Evolutionary conservation across 2,888 invertebrate genomes (phyloP), one percentile per base, ranked within the genome.

Genomic region (Dicranocentrus wangi): DNA sequence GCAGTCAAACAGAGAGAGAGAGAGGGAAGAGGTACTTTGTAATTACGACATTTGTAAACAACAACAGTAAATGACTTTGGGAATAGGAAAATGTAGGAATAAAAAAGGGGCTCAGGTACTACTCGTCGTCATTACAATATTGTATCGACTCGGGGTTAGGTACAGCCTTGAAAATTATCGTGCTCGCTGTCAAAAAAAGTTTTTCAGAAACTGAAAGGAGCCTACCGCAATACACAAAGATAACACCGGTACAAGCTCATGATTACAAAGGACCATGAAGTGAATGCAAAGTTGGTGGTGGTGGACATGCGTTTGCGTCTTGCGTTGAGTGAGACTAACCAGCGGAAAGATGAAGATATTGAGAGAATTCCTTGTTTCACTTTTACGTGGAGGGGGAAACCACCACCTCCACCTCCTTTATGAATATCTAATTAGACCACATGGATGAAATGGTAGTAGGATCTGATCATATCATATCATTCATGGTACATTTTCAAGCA

Each of bases 111-210:
- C 47, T 47, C 70, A 70, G 70, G 70, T 70, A 70, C 68, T 68
- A 17, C 43, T 58, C 66, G 42, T 60, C 60, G 60, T 71, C 42
- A 55, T 61, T 71, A 66, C 58, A 75, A 58, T 66, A 68, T 69
- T 27, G n/a, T 43, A 60, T 69, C 70, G n/a, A n/a, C n/a, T n/a
- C n/a, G n/a, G n/a, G n/a, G n/a, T n/a, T n/a, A n/a, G n/a, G n/a
- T n/a, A n/a, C n/a, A 78, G 70, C 78, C 78, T 78, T 78, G 78
- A 78, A 47, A 69, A 63, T 70, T 78, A 78, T 78, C 78, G 78
- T 78, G 78, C 53, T 55, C n/a, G 78, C 61, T 69, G 69, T 68
- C 69, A 65, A 73, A 72, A 72, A 71, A 69, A 39, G 23, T 32
- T 68, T 23, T 69, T 55, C 39, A 39, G 21, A 42, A 65, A 43